Percentiles rank a stretch among this genome's conserved stretches.
phyloP scores from a whole-genome alignment of 35 echinoderm and acorn worm species.

The Anneissia japonica region DNA sequence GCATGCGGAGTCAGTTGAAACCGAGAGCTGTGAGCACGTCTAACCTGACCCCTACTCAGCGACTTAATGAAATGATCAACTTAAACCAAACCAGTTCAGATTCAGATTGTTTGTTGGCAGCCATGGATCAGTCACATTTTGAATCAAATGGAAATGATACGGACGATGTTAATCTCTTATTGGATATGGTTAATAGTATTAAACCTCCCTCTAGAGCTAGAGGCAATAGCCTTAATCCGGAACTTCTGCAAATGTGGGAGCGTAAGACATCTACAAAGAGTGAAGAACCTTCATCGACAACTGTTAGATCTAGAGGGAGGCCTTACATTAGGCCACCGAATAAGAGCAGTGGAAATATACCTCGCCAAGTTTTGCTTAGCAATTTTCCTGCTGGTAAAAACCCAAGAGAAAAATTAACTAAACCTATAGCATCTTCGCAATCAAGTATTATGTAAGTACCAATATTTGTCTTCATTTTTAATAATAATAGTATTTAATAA shows the following conservation, averaged over 20 bases:
- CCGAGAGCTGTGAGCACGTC: neutral
- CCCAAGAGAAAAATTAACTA: neutral
- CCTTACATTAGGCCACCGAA: neutral
- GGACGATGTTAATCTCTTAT: neutral
- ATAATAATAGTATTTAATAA: too few species aligned
- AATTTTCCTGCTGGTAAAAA: neutral
- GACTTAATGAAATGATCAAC: neutral
- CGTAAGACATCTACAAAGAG: neutral
- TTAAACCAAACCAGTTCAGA: neutral
- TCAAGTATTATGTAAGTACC: neutral
- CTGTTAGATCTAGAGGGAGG: neutral
- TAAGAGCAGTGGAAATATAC: neutral
- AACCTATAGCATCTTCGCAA: neutral
- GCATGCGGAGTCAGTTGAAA: neutral
- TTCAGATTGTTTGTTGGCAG: neutral
- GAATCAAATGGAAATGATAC: neutral
- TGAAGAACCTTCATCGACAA: neutral
- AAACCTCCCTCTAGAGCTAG: neutral
- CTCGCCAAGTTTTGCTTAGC: neutral
- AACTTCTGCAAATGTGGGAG: neutral
- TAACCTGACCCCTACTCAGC: neutral
- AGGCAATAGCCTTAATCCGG: neutral
- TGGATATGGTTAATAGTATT: neutral
- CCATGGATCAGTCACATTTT: neutral
- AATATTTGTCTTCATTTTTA: too few species aligned